Base-by-base conservation (phyloP, 2,113 vertebrate genomes). In the Pelecanoides urinatrix region DNA sequence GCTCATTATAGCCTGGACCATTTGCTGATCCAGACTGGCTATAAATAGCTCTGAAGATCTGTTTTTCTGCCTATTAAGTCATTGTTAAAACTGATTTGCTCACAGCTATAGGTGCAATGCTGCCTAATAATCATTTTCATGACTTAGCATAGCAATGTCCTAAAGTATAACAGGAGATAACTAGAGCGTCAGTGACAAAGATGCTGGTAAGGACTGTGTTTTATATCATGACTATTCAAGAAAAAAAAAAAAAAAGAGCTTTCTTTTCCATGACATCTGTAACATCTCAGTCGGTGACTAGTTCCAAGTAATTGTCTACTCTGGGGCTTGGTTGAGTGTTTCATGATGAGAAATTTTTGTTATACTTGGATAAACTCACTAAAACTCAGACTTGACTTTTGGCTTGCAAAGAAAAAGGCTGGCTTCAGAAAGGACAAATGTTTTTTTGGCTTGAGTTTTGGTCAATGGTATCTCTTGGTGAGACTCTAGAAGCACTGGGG, bases 291-390 rank as follows among this genome's bases (percentile, higher is more conserved):
- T 80, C 67, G 42, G 45, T 91, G 86, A 86, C n/a, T 76, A 71
- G 75, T 86, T 97, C 91, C 92, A 96, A 97, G 63, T 96, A 95
- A 94, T 95, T 96, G 91, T 95, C 91, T 94, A 21, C 92, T 96
- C 79, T 63, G 86, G 86, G 38, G 86, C 25, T 68, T 95, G 50
- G 55, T 84, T 95, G 92, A 95, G 92, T 95, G 95, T 95, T 97
- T 94, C 55, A 70, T 83, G 94, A 95, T 71, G 79, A 91, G 42
- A 55, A 71, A 23, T 77, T 94, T 93, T 94, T 94, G 86, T 96
- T 97, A 38, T 83, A 86, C 59, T 96, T 96, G 91, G 94, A 96
- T 84, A 92, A 86, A 83, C 36, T 88, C 42, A 88, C 55, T 90
- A 82, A 93, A 94, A 93, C 36, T 86, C 79, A 92, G 86, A 94